A percentile compares a stretch with the other conserved stretches of the same genome.
These are phyloP conservation scores for Nyctalus aviator DNA, from an alignment of 2,797 vertebrate species.

Conservation along the genomic window DNA sequence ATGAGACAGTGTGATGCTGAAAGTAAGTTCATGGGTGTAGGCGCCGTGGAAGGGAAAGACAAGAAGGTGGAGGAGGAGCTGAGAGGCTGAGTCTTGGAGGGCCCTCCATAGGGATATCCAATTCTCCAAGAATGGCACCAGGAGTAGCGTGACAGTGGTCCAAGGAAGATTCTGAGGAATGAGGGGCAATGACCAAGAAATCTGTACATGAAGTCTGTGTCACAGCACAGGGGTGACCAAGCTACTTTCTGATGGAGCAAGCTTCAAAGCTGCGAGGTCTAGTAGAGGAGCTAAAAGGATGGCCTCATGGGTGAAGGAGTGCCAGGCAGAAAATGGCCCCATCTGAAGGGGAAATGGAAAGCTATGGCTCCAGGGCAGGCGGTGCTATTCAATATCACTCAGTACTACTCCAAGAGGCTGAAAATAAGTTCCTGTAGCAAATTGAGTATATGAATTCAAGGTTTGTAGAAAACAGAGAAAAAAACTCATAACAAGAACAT, in stretches of 20 bases:
- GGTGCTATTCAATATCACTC: rapidly evolving
- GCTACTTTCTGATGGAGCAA: rapidly evolving
- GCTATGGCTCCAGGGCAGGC: not conserved
- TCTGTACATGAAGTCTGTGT: not conserved
- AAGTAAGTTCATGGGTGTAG: not conserved
- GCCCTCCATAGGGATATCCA: rapidly evolving
- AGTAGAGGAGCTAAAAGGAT: not conserved
- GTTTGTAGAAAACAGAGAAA: too few species aligned
- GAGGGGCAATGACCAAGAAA: not conserved
- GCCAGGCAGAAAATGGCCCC: not conserved
- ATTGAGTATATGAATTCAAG: not conserved
- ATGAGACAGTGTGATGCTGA: rapidly evolving
- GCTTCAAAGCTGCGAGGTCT: not conserved
- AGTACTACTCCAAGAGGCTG: not conserved
- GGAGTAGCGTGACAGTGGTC: not conserved
- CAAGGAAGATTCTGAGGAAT: not conserved
- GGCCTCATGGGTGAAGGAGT: not conserved
- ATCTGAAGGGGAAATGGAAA: too few species aligned
- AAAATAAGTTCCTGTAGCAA: not conserved
- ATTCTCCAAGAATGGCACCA: not conserved
- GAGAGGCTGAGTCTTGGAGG: not conserved
- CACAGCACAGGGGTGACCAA: not conserved
- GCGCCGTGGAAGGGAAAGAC: not conserved
- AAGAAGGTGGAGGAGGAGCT: not conserved
- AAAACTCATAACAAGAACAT: not conserved